Conservation (phyloP, 30 jellyfish, hydroid and myxozoan genomes). For the Hydra vulgaris region DNA sequence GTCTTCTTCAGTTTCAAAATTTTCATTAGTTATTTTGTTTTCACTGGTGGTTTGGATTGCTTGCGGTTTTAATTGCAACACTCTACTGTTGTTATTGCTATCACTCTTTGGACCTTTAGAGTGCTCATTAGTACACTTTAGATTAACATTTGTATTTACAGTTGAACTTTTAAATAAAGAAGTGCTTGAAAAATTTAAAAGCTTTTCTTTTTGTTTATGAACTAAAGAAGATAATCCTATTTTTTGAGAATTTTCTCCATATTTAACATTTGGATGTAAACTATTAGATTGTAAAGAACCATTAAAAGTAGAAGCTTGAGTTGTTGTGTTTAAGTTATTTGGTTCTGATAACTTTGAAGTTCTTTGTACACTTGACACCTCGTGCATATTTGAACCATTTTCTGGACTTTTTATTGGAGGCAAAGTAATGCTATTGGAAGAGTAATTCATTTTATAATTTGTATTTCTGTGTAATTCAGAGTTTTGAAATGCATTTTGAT, state of each 20-base stretch:
- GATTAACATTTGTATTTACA: no score
- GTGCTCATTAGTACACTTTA: neutral
- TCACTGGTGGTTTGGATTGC: no score
- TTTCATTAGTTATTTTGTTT: neutral
- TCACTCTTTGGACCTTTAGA: neutral
- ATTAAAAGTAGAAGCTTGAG: neutral
- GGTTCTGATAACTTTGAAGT: neutral
- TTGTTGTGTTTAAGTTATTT: neutral
- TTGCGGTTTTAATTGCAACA: no score
- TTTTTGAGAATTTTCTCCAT: neutral
- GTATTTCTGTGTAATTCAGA: neutral
- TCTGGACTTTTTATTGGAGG: constrained; percentile 4
- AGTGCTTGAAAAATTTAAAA: no score
- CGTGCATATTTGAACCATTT: neutral
- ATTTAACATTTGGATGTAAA: neutral
- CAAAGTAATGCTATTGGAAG: neutral
- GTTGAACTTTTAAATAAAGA: neutral
- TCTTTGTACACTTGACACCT: neutral
- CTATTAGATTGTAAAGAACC: neutral
- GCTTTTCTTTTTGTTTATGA: neutral
- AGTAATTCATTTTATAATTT: neutral
- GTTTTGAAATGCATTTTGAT: neutral
- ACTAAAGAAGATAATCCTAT: neutral
- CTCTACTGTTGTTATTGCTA: no score
- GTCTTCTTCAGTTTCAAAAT: constrained; percentile 19